These are phyloP conservation scores for Odontamblyopus rebecca DNA, from an alignment of 2,797 vertebrate species.

Conservation along the genomic window DNA sequence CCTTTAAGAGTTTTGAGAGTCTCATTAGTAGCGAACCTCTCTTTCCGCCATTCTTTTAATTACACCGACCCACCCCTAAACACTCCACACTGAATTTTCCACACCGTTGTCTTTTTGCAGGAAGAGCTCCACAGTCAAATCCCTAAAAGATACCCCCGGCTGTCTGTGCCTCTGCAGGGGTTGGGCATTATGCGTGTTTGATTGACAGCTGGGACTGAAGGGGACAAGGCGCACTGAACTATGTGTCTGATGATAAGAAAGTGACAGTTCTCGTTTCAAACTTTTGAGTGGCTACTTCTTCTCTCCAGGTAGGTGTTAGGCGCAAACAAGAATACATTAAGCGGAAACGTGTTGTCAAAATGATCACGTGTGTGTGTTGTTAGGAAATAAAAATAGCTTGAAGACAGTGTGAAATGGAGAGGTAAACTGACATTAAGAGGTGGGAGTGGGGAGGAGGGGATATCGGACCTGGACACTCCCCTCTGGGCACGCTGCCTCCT, in stretches of 20 bases:
- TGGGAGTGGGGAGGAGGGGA: not conserved
- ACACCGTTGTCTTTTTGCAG: not conserved
- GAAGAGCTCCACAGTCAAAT: not conserved
- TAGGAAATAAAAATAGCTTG: not conserved
- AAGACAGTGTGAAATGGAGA: not conserved
- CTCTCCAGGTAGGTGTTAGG: not conserved
- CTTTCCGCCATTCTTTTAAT: not conserved
- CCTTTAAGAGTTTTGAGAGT: no score
- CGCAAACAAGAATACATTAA: constrained; percentile 1
- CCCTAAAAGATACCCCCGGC: constrained; percentile 12
- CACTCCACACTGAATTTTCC: not conserved
- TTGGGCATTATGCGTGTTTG: constrained; percentile 32
- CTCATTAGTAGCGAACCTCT: not conserved
- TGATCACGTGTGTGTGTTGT: not conserved
- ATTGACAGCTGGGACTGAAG: constrained; percentile 52
- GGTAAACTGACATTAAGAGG: constrained; percentile 7
- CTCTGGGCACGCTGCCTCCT: not conserved
- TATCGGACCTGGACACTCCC: not conserved
- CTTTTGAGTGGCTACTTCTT: constrained; percentile 30
- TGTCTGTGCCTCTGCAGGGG: constrained; percentile 22
- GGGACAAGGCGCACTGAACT: constrained; percentile 19
- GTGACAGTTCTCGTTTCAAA: constrained; percentile 11
- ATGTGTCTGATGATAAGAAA: constrained; percentile 22
- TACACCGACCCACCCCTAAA: no score
- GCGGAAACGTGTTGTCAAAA: not conserved